phyloP scores from a whole-genome alignment of 1,140 invertebrate species.

The Lycorma delicatula region DNA sequence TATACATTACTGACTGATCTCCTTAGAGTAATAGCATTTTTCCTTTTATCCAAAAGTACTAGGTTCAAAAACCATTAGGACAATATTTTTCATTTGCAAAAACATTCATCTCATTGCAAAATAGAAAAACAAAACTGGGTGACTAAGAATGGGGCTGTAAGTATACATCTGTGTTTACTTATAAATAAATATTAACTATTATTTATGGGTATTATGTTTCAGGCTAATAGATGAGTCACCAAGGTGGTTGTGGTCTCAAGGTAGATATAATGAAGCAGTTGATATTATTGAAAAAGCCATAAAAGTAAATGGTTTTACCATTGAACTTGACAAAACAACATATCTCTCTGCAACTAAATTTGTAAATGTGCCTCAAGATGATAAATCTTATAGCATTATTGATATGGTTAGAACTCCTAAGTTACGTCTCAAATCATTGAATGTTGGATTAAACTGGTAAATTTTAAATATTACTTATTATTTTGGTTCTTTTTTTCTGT shows the following conservation, averaged over 20 bases:
- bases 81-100: too few relatives aligned
- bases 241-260: constrained; percentile 74
- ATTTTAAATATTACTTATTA: too few relatives aligned
- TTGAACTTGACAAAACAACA: constrained; percentile 50
- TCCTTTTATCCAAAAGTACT: too few relatives aligned
- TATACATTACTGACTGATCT: too few relatives aligned
- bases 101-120: too few relatives aligned
- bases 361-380: constrained; percentile 30
- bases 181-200: not conserved
- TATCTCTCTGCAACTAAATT: constrained; percentile 50
- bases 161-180: too few relatives aligned
- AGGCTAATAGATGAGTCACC: constrained; percentile 77
- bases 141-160: too few relatives aligned
- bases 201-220: constrained; percentile 6
- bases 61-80: too few relatives aligned
- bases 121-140: too few relatives aligned
- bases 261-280: constrained; percentile 57
- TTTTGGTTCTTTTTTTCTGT: too few relatives aligned
- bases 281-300: constrained; percentile 61
- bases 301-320: constrained; percentile 50
- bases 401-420: constrained; percentile 74
- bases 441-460: constrained; percentile 74
- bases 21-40: too few relatives aligned
- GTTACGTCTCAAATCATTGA: constrained; percentile 66
- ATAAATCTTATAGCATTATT: constrained; percentile 43